phyloP scores from a whole-genome alignment of 2,113 vertebrate genomes.

The Saguinus midas region DNA sequence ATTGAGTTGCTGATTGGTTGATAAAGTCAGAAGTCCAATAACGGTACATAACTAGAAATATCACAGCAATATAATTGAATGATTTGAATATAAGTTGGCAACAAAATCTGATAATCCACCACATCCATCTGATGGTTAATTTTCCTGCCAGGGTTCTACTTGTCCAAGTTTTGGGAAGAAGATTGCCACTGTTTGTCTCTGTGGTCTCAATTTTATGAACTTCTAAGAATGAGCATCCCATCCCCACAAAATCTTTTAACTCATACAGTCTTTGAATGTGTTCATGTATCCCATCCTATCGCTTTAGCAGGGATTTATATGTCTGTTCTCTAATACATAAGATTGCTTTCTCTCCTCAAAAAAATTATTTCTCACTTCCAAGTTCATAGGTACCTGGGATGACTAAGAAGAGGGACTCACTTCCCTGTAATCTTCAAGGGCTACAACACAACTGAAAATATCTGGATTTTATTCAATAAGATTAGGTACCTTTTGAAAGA shows the following conservation, averaged over 20 bases:
- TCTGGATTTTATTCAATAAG: neutral
- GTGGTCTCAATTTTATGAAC: neutral
- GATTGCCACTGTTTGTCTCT: neutral
- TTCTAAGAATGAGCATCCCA: neutral
- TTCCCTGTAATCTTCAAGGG: neutral
- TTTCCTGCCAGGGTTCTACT: neutral
- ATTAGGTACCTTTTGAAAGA: neutral
- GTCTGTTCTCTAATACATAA: neutral
- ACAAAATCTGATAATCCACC: neutral
- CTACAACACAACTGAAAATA: too few relatives aligned
- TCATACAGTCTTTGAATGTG: neutral
- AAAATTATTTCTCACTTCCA: neutral
- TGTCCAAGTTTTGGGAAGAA: neutral
- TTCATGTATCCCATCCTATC: neutral
- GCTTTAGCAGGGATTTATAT: neutral
- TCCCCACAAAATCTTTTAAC: neutral
- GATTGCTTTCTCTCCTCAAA: neutral
- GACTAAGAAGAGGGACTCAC: neutral
- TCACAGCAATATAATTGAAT: neutral
- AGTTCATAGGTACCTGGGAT: neutral
- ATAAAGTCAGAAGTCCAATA: neutral
- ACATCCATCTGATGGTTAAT: neutral
- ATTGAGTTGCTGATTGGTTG: neutral
- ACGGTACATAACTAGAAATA: neutral
- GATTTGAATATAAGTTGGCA: neutral